phyloP scores from a whole-genome alignment of 2,797 vertebrate species.

The Pipistrellus pipistrellus region DNA sequence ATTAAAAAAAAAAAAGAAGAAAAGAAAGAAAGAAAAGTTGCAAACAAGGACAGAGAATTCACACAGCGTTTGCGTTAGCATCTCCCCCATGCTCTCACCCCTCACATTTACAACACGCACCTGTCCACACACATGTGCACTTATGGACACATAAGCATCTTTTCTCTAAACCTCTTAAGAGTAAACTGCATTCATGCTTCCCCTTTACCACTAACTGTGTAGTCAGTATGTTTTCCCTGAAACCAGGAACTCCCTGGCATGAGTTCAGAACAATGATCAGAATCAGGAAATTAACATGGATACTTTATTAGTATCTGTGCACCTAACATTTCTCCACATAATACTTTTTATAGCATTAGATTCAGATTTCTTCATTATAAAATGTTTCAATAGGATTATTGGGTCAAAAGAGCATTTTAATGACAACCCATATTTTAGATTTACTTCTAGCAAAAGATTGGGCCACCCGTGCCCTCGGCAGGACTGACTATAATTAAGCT shows the following conservation, averaged over 20 bases:
- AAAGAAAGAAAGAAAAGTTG: neutral
- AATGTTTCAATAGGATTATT: fast-evolving
- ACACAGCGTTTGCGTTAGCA: fast-evolving
- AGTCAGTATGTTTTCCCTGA: fast-evolving
- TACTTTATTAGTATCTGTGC: fast-evolving
- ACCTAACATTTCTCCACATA: neutral
- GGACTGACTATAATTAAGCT: fast-evolving
- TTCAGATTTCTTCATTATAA: neutral
- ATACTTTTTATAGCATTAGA: neutral
- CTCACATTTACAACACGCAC: neutral
- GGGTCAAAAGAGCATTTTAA: neutral
- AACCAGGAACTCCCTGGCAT: fast-evolving
- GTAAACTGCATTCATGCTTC: neutral
- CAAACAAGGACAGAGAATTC: neutral
- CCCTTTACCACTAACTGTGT: fast-evolving
- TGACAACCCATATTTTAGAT: neutral
- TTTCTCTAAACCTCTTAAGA: neutral
- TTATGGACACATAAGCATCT: fast-evolving
- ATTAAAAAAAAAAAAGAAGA: no score
- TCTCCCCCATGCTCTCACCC: no score
- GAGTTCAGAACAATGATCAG: fast-evolving
- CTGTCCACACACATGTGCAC: fast-evolving
- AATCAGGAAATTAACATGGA: fast-evolving
- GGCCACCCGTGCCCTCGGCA: fast-evolving
- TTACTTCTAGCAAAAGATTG: neutral